These are phyloP conservation scores for Xestia xanthographa DNA, from an alignment of 2,888 invertebrate species.

Conservation along the genomic window DNA sequence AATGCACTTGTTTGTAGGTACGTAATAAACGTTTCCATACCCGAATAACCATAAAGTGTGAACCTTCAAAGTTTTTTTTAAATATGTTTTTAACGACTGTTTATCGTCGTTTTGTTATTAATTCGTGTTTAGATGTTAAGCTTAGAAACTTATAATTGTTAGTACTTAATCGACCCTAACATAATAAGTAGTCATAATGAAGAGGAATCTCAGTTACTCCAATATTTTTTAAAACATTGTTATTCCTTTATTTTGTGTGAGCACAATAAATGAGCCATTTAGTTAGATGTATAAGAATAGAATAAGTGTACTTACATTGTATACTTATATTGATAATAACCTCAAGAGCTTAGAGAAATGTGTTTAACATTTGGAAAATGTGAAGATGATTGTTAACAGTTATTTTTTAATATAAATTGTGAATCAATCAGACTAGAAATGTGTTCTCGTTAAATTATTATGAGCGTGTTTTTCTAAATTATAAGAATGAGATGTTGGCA, in stretches of 20 bases:
- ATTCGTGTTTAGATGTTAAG: conserved; percentile 47
- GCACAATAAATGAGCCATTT: conserved; percentile 78
- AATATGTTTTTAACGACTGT: conserved; percentile 25
- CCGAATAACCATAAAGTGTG: conserved; percentile 29
- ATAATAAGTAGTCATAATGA: conserved; percentile 66
- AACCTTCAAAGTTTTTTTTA: conserved; percentile 35
- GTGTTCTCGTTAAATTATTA: conserved; percentile 81
- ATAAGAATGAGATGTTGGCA: conserved; percentile 53
- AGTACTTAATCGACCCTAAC: conserved; percentile 65
- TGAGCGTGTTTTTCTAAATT: conserved; percentile 65
- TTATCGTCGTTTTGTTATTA: conserved; percentile 50
- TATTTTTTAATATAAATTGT: conserved; percentile 66
- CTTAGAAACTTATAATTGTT: conserved; percentile 41
- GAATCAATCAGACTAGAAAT: conserved; percentile 74
- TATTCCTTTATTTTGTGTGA: conserved; percentile 73
- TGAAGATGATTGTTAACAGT: conserved; percentile 73
- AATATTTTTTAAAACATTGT: conserved; percentile 76
- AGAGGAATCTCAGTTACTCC: conserved; percentile 79
- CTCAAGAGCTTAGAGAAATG: conserved; percentile 80
- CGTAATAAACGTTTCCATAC: conserved; percentile 28
- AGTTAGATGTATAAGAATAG: conserved; percentile 75
- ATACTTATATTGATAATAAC: conserved; percentile 77
- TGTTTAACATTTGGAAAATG: conserved; percentile 72
- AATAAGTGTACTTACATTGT: conserved; percentile 66
- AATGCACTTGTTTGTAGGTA: conserved; percentile 11